A percentile compares a stretch with the other conserved stretches of the same genome.
Conservation (phyloP, 1,140 invertebrate genomes). For the Lepidurus couesii region DNA sequence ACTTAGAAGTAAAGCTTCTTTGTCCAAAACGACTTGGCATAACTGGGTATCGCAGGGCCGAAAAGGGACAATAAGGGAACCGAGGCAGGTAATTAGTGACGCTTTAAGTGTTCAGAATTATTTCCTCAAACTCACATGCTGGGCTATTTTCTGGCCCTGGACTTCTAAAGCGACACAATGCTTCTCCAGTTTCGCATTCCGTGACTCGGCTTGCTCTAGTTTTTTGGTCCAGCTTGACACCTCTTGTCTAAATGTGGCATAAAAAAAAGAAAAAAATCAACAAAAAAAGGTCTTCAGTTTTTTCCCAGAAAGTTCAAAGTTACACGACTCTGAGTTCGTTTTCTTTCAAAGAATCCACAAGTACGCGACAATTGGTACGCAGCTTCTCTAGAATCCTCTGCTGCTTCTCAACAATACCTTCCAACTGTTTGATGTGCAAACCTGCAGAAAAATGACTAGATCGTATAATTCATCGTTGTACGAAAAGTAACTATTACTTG, state of each 20-base stretch:
- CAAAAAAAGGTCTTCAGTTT: neutral
- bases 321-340: neutral
- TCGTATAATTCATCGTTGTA: neutral
- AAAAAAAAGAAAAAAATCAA: neutral
- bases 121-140: neutral
- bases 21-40: constrained; percentile 14
- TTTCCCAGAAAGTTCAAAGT: neutral
- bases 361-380: constrained; percentile 6
- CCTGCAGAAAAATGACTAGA: neutral
- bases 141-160: constrained; percentile 1
- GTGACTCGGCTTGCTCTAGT: constrained; percentile 4
- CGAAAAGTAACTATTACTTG: neutral
- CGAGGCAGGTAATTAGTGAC: neutral
- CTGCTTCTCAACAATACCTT: neutral
- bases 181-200: constrained; percentile 13
- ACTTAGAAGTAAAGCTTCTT: constrained; percentile 7
- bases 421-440: neutral
- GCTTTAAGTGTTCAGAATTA: neutral
- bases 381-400: neutral
- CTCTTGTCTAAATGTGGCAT: neutral
- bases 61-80: neutral
- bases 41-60: neutral
- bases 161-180: neutral
- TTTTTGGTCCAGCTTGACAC: constrained; percentile 1
- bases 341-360: neutral